Percentiles rank a stretch among this genome's conserved stretches.
phyloP scores from a whole-genome alignment of 2,113 vertebrate genomes.

The Onychostoma macrolepis region DNA sequence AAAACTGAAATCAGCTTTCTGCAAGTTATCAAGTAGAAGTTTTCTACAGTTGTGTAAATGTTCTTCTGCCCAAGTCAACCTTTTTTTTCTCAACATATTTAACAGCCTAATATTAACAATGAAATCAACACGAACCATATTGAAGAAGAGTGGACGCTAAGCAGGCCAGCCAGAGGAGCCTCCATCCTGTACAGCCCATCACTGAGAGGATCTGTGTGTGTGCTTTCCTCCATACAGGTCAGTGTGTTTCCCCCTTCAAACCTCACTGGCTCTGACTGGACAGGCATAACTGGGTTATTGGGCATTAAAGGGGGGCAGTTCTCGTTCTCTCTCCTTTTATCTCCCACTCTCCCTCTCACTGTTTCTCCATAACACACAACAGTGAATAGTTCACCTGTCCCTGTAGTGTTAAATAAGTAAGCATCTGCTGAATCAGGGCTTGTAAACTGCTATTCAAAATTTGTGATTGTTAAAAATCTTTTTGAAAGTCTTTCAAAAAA shows the following conservation, averaged over 20 bases:
- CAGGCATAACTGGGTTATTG: slow-evolving; percentile 72
- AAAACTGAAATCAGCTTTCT: background rate
- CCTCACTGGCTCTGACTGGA: slow-evolving; percentile 57
- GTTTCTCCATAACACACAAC: background rate
- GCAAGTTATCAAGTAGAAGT: background rate
- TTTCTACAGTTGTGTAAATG: background rate
- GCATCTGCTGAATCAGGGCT: background rate
- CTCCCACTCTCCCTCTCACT: background rate
- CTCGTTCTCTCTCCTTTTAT: background rate
- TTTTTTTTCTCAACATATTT: background rate
- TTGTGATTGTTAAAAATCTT: too few species aligned
- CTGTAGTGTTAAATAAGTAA: background rate
- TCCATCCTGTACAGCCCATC: slow-evolving; percentile 67
- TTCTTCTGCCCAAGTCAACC: background rate
- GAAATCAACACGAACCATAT: slow-evolving; percentile 65
- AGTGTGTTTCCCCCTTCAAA: slow-evolving; percentile 1
- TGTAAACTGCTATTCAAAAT: background rate
- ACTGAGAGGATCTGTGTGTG: slow-evolving; percentile 50
- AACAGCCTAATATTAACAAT: background rate
- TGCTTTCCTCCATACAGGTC: slow-evolving; percentile 23
- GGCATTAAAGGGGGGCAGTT: slow-evolving; percentile 47
- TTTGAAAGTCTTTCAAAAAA: too few species aligned
- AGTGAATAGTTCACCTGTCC: background rate
- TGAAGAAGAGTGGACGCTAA: slow-evolving; percentile 58
- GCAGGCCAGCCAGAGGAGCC: slow-evolving; percentile 65